phyloP scores from a whole-genome alignment of 2,888 invertebrate species.

The Choreutis nemorana region DNA sequence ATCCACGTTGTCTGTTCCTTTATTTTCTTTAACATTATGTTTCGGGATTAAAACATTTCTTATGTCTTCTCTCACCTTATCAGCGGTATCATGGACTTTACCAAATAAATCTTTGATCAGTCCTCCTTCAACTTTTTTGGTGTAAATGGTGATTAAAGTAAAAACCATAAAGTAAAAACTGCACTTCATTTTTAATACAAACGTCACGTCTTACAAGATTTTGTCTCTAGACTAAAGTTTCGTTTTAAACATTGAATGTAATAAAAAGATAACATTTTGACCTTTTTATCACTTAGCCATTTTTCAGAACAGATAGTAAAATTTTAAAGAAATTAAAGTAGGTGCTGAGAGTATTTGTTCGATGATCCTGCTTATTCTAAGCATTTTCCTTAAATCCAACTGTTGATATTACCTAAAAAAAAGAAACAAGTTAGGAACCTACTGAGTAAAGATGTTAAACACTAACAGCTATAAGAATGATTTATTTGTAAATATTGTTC shows the following conservation, averaged over 20 bases:
- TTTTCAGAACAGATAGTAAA: constrained; percentile 1
- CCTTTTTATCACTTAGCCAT: constrained; percentile 7
- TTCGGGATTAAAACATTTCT: constrained; percentile 11
- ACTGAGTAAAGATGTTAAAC: too few species aligned
- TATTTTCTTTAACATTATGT: constrained; percentile 6
- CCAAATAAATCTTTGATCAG: constrained; percentile 21
- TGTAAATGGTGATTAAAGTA: constrained; percentile 17
- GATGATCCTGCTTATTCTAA: too few species aligned
- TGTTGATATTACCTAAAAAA: constrained; percentile 15
- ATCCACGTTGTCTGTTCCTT: constrained; percentile 1
- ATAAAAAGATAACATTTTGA: constrained; percentile 8
- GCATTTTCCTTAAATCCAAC: constrained; percentile 9
- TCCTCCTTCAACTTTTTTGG: constrained; percentile 19
- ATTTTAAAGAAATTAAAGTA: too few species aligned
- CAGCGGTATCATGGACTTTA: constrained; percentile 17
- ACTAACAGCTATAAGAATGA: too few species aligned
- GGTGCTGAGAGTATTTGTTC: too few species aligned
- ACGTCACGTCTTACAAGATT: constrained; percentile 6
- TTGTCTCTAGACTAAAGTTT: too few species aligned
- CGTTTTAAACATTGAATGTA: too few species aligned
- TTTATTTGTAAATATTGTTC: too few species aligned
- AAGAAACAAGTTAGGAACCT: constrained; percentile 4
- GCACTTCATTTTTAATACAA: constrained; percentile 22
- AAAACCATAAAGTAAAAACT: constrained; percentile 18
- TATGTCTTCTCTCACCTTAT: constrained; percentile 22